These are phyloP conservation scores for Unio delphinus DNA, from an alignment of 2,888 invertebrate genomes.

Conservation along the genomic window DNA sequence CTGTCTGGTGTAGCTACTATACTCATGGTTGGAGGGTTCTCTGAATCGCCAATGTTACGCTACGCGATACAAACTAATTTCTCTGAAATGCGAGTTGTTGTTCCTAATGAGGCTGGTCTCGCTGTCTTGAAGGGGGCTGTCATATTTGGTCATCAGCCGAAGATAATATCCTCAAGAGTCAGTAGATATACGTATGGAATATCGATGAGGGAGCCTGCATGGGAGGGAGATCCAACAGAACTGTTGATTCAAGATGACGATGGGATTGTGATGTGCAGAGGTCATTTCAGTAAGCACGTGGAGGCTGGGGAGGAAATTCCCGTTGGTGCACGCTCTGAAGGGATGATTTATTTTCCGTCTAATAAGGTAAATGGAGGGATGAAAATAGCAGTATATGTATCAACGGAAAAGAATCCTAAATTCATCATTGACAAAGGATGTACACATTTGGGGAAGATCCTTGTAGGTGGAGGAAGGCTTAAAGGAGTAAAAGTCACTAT, in stretches of 20 bases:
- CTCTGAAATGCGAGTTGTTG: constrained; percentile 13
- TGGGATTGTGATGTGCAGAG: constrained; percentile 6
- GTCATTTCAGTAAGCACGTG: constrained; percentile 14
- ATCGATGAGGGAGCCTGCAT: neutral
- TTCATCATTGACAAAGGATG: constrained; percentile 20
- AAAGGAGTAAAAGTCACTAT: constrained; percentile 15
- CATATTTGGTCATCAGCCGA: constrained; percentile 22
- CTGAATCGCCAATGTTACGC: constrained; percentile 21
- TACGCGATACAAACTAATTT: constrained; percentile 13
- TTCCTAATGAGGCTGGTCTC: constrained; percentile 25
- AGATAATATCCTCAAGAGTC: constrained; percentile 16
- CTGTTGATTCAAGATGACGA: neutral
- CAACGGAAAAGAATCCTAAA: constrained; percentile 13
- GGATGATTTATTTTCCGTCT: constrained; percentile 1
- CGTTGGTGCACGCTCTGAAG: neutral
- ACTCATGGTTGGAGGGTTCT: constrained; percentile 34
- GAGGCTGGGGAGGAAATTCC: constrained; percentile 18
- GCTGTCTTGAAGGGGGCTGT: constrained; percentile 29
- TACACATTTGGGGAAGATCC: constrained; percentile 11
- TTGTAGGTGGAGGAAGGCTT: constrained; percentile 20
- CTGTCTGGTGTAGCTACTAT: constrained; percentile 11
- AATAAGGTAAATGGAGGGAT: neutral
- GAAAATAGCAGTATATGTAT: constrained; percentile 17
- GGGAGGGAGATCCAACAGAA: constrained; percentile 6
- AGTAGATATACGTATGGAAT: constrained; percentile 25